Conservation (phyloP, 2,888 invertebrate species). For the Tryphoninae sp. region DNA sequence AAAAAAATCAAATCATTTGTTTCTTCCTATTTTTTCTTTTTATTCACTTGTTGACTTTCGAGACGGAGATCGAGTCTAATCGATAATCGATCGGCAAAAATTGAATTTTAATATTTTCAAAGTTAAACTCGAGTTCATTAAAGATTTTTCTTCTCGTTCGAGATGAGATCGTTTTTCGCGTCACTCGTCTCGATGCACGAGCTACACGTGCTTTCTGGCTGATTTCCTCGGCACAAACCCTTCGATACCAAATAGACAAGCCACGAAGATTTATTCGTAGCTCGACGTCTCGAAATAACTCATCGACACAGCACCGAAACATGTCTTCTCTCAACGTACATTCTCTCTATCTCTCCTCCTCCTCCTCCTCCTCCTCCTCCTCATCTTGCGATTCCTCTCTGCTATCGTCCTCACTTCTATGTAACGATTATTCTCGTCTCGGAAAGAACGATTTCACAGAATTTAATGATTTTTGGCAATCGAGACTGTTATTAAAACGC, state of each 20-base stretch:
- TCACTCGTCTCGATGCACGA: neutral
- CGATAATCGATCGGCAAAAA: too few relatives aligned
- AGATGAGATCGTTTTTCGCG: neutral
- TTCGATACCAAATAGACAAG: conserved; percentile 68
- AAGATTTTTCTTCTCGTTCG: neutral
- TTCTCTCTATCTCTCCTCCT: conserved; percentile 4
- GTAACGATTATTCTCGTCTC: conserved; percentile 51
- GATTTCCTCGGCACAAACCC: conserved; percentile 41
- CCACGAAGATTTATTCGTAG: conserved; percentile 69
- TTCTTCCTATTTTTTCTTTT: neutral
- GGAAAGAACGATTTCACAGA: conserved; percentile 37
- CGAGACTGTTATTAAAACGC: neutral
- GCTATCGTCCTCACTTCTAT: conserved; percentile 29
- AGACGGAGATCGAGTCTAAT: too few relatives aligned
- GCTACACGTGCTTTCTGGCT: conserved; percentile 7
- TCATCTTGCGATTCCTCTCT: conserved; percentile 33
- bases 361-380: too few relatives aligned
- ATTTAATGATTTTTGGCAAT: conserved; percentile 49
- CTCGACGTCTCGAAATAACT: conserved; percentile 70
- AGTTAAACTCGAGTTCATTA: too few relatives aligned
- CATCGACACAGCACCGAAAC: conserved; percentile 50
- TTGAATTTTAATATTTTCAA: too few relatives aligned
- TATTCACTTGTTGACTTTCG: too few relatives aligned
- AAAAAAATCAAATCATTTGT: neutral
- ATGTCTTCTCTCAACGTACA: conserved; percentile 43